These are phyloP conservation scores for Phalacrocorax brasilianus DNA, from an alignment of 2,113 vertebrate species.

Conservation along the genomic window DNA sequence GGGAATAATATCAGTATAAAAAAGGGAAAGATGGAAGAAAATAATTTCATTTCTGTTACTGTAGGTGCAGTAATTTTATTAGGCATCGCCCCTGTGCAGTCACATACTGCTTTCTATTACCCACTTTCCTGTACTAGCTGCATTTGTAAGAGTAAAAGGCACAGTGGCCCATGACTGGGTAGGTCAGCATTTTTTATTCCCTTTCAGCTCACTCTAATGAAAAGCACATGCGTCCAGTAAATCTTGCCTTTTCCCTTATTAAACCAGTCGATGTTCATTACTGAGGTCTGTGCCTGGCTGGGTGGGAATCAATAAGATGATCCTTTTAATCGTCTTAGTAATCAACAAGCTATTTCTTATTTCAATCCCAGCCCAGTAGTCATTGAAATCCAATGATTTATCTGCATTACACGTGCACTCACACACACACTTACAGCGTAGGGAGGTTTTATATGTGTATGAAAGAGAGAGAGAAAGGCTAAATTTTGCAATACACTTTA, in stretches of 20 bases:
- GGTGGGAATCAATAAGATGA: conserved; percentile 78
- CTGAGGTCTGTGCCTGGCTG: conserved; percentile 71
- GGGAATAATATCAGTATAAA: neutral
- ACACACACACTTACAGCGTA: neutral
- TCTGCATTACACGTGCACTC: conserved; percentile 30
- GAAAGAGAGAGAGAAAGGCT: neutral
- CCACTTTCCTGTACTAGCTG: conserved; percentile 34
- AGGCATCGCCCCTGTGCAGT: neutral
- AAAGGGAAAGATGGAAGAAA: neutral
- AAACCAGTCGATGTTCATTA: conserved; percentile 77
- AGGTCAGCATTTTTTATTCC: conserved; percentile 86
- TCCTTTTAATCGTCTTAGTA: conserved; percentile 77
- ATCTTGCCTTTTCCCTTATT: conserved; percentile 76
- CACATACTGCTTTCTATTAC: conserved; percentile 37
- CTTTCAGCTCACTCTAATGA: conserved; percentile 80
- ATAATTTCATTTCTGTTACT: conserved; percentile 16
- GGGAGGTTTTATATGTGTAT: neutral
- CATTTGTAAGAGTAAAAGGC: conserved; percentile 59
- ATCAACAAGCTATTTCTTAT: conserved; percentile 75
- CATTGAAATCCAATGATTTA: conserved; percentile 62
- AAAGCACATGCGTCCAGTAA: conserved; percentile 82
- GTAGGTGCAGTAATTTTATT: conserved; percentile 45
- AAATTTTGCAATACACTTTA: neutral
- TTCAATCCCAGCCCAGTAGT: conserved; percentile 48
- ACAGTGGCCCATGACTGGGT: conserved; percentile 69